Conservation (phyloP, 2,797 vertebrate genomes). For the Potorous gilbertii region DNA sequence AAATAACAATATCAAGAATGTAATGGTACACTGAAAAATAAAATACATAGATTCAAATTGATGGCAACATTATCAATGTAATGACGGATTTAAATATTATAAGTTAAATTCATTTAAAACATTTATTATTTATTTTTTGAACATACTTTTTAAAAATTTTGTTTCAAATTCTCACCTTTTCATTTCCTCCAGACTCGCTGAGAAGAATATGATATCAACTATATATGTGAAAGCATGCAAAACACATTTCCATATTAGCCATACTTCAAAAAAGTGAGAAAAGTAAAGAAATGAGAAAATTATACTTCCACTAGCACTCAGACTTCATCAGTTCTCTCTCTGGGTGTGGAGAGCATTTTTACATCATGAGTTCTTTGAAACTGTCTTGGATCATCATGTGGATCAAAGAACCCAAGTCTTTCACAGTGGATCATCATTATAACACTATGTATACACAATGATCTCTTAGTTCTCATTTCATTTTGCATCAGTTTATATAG, state of each 20-base stretch:
- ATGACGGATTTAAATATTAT: not conserved
- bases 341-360: not conserved
- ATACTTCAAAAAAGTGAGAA: not conserved
- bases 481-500: not conserved
- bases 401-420: not conserved
- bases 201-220: not conserved
- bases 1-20: slow-evolving; percentile 81
- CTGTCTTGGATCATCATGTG: not conserved
- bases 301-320: not conserved
- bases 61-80: not conserved
- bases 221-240: not conserved
- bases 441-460: not conserved
- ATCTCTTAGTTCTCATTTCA: not conserved
- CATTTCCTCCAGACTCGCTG: not conserved
- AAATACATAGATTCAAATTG: slow-evolving; percentile 47
- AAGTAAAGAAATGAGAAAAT: not conserved
- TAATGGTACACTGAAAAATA: slow-evolving; percentile 85
- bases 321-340: not conserved
- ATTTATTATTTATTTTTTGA: slow-evolving; percentile 43
- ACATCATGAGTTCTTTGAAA: not conserved
- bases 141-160: not conserved
- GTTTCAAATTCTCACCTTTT: slow-evolving; percentile 42
- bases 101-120: slow-evolving; percentile 28
- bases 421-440: not conserved
- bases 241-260: not conserved